Evolutionary conservation across 2,888 invertebrate species (phyloP), one percentile per base, ranked within the genome.

Genomic region (Ceriagrion tenellum): DNA sequence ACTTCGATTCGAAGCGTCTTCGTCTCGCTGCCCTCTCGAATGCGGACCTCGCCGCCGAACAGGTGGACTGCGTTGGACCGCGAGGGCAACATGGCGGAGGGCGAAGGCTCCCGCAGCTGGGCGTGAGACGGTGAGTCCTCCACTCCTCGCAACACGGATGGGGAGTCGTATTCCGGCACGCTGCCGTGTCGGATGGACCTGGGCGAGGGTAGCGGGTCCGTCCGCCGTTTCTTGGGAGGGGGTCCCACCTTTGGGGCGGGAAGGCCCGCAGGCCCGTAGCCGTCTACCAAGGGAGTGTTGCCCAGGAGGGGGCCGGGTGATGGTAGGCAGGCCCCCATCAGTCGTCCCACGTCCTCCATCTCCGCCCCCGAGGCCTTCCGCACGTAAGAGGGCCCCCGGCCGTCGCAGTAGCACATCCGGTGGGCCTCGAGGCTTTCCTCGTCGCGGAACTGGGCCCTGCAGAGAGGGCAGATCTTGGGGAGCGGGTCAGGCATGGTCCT

Each of bases 381-480:
- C 3, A 59, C 95, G 63, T 69, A 69, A 23, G 69, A 69, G 35
- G 91, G 30, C n/a, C 93, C 95, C 18, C 95, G 96, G 47, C 98
- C 98, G 97, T 98, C 98, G 96, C 99, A 99, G 96, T 98, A 98
- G 96, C 98, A 98, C 96, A 98, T 97, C 96, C 98, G 98, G 96
- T 99, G 99, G 95, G 98, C 97, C 96, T 98, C 98, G 96, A 99
- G 97, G 96, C 98, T 98, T 96, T 99, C 98, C 81, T 98, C 98
- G 96, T 98, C 98, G 96, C 98, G 98, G 96, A 98, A 99, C 56
- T 98, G 98, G 96, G 98, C 98, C 96, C 98, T 98, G 96, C 99
- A 99, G 95, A 98, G 97, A 0, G 98, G 98, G 47, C 93, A 93
- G 69, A 74, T 81, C 35, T 81, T 69, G 69, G 69, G 95, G 40